These are phyloP conservation scores for Saiga tatarica DNA, from an alignment of 2,113 vertebrate genomes.

Conservation along the genomic window DNA sequence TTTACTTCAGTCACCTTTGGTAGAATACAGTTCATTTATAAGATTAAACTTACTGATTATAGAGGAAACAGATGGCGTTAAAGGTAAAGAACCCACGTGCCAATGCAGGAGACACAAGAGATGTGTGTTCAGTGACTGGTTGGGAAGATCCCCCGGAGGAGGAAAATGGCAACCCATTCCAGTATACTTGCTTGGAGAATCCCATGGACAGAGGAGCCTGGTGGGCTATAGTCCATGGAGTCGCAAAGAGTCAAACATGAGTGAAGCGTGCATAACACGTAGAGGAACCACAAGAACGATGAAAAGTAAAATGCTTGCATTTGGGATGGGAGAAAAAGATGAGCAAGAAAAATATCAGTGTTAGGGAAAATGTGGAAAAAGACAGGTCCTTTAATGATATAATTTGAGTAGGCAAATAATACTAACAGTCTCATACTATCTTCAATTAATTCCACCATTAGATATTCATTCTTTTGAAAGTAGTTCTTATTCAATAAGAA, in stretches of 20 bases:
- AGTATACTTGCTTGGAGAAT: background rate
- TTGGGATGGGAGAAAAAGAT: background rate
- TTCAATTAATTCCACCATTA: background rate
- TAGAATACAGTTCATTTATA: background rate
- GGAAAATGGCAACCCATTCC: background rate
- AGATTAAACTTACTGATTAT: background rate
- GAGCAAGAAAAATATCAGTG: background rate
- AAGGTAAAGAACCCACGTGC: background rate
- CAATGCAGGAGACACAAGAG: background rate
- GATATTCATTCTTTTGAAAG: background rate
- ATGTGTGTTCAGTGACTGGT: background rate
- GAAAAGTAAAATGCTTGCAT: background rate
- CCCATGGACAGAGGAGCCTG: background rate
- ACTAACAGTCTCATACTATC: background rate
- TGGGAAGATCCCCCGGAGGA: background rate
- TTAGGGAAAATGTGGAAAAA: background rate
- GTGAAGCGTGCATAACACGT: accelerated
- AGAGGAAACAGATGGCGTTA: background rate
- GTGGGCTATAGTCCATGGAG: background rate
- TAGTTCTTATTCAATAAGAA: background rate
- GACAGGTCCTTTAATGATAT: background rate
- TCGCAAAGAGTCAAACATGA: background rate
- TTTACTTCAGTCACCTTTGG: background rate
- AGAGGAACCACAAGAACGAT: background rate
- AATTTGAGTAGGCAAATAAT: background rate